Percentiles rank a stretch among this genome's conserved stretches.
phyloP scores from a whole-genome alignment of 23 tunicate genomes.

The Halocynthia roretzi region DNA sequence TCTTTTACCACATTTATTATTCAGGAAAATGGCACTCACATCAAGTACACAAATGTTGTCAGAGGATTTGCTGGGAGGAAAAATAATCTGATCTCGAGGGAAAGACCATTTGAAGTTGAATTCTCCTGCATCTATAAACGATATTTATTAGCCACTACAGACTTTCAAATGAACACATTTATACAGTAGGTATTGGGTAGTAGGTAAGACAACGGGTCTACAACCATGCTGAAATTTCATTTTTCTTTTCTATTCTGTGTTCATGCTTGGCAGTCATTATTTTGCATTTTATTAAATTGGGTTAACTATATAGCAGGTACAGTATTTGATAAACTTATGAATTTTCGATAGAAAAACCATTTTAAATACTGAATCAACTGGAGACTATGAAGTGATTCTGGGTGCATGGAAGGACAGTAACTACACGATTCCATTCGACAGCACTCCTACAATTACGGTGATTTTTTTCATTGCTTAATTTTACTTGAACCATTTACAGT shows the following conservation, averaged over 20 bases:
- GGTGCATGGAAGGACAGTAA: conserved; percentile 11
- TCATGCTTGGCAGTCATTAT: neutral
- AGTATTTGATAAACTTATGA: neutral
- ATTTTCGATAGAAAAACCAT: neutral
- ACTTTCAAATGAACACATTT: neutral
- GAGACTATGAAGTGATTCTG: conserved; percentile 2
- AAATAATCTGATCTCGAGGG: conserved; percentile 2
- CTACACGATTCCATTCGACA: neutral
- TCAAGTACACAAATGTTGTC: conserved; percentile 2
- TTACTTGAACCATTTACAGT: neutral
- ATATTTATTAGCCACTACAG: neutral
- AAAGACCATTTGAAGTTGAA: conserved; percentile 13
- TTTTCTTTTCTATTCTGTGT: neutral
- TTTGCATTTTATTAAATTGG: neutral
- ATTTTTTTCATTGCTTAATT: neutral
- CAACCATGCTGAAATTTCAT: neutral
- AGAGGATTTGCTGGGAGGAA: conserved; percentile 1
- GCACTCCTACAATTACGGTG: conserved; percentile 4
- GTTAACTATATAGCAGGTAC: neutral
- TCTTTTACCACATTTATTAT: neutral
- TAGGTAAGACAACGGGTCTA: neutral
- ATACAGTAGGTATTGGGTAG: neutral
- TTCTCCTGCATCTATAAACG: conserved; percentile 11
- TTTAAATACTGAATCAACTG: neutral
- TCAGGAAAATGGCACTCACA: conserved; percentile 26